Percentiles rank a stretch among this genome's conserved stretches.
These are phyloP conservation scores for Trinorchestia longiramus DNA, from an alignment of 1,140 invertebrate species.

Conservation along the genomic window DNA sequence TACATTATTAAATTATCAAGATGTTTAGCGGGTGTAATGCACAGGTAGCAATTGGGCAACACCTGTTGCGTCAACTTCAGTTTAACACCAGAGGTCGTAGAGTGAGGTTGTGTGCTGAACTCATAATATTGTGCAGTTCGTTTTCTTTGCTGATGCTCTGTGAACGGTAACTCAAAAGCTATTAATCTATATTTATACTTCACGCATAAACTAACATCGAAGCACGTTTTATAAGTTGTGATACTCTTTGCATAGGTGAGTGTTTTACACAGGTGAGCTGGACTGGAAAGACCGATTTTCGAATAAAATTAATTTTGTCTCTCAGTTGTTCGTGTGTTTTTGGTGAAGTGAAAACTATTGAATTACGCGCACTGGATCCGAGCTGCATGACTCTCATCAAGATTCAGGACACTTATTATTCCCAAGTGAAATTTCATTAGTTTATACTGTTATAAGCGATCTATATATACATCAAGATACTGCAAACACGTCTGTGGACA, in stretches of 20 bases:
- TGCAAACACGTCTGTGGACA: not conserved
- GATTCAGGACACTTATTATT: not conserved
- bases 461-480: not conserved
- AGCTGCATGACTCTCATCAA: not conserved
- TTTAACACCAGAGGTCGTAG: not conserved
- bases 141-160: not conserved
- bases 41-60: not conserved
- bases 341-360: not conserved
- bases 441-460: not conserved
- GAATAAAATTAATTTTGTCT: not conserved
- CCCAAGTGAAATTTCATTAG: not conserved
- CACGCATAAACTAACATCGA: not conserved
- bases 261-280: not conserved
- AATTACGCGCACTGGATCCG: not conserved
- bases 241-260: not conserved
- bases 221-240: not conserved
- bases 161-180: not conserved
- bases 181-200: not conserved
- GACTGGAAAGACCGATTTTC: not conserved
- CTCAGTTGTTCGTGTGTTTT: not conserved
- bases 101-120: not conserved
- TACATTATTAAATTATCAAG: not conserved
- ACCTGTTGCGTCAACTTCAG: not conserved
- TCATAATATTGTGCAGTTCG: not conserved
- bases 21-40: not conserved